Evolutionary conservation across 2,888 invertebrate species (phyloP), one percentile per base, ranked within the genome.

Genomic region (Drosophila flavopinicola): DNA sequence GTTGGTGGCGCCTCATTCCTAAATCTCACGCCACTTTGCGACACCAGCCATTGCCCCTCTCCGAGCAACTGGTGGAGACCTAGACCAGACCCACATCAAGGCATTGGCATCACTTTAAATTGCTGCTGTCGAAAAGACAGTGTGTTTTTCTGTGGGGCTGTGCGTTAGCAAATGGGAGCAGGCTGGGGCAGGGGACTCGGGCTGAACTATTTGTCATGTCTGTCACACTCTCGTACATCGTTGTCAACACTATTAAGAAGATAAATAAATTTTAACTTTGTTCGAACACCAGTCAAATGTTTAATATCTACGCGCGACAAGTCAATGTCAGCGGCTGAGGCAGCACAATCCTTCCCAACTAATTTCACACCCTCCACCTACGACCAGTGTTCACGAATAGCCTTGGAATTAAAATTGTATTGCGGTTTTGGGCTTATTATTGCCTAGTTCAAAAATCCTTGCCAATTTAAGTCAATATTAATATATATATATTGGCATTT

Each of bases 171-270:
- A 23, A 41, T 7, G 23, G 58, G n/a, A n/a, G n/a, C n/a, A n/a
- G n/a, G 27, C 10, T 33, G 54, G 25, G 39, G 39, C 29, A 32
- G 27, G 48, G 44, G 42, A 33, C 59, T 27, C 32, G 30, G 33
- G 42, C 53, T 30, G 48, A 85, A 82, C 83, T 85, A 85, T 82
- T 82, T 82, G 82, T 82, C 83, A 85, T 72, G 83, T 83, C 85
- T 82, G 79, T 85, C 85, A 78, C 76, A 76, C 64, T 70, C 73
- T 78, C 78, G 84, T 88, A 86, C 85, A 87, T 88, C 88, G 84
- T 86, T 89, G 88, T 88, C 89, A 88, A 86, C 88, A 86, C 78
- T 77, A 87, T 79, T 76, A 78, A 76, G 66, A 82, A 85, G 74
- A 77, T 87, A 78, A 82, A 88, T 87, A 84, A 84, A 70, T 88